These are phyloP conservation scores for Danionella dracula DNA, from an alignment of 2,797 vertebrate genomes.

Conservation along the genomic window DNA sequence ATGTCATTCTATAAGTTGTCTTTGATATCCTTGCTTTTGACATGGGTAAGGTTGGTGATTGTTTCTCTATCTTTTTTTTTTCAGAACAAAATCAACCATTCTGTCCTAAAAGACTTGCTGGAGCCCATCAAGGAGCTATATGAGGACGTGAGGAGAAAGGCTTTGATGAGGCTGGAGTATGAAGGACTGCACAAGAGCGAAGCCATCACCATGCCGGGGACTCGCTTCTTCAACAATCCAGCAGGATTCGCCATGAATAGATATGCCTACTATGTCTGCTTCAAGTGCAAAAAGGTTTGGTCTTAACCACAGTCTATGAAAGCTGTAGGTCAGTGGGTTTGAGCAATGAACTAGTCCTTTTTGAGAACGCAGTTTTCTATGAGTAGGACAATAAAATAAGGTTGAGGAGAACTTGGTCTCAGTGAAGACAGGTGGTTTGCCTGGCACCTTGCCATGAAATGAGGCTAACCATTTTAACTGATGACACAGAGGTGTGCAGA, in stretches of 20 bases:
- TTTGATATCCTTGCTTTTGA: background rate
- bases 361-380: background rate
- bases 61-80: slow-evolving; percentile 41
- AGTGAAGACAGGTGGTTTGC: background rate
- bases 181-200: slow-evolving; percentile 98
- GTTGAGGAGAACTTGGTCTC: background rate
- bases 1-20: too few species aligned
- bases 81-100: slow-evolving; percentile 99
- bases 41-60: background rate
- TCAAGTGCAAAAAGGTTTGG: slow-evolving; percentile 97
- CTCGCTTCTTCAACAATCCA: slow-evolving; percentile 96
- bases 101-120: slow-evolving; percentile 92
- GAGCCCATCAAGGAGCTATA: slow-evolving; percentile 98
- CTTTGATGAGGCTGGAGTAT: slow-evolving; percentile 95
- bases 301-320: background rate
- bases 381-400: background rate
- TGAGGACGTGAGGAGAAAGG: slow-evolving; percentile 96
- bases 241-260: slow-evolving; percentile 98
- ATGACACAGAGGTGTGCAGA: background rate
- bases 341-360: background rate
- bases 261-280: slow-evolving; percentile 99
- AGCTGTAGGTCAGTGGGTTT: background rate
- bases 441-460: background rate
- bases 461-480: background rate
- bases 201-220: slow-evolving; percentile 95